Conservation (phyloP, 2,113 vertebrate genomes). For the cattle (Bos taurus) region DNA sequence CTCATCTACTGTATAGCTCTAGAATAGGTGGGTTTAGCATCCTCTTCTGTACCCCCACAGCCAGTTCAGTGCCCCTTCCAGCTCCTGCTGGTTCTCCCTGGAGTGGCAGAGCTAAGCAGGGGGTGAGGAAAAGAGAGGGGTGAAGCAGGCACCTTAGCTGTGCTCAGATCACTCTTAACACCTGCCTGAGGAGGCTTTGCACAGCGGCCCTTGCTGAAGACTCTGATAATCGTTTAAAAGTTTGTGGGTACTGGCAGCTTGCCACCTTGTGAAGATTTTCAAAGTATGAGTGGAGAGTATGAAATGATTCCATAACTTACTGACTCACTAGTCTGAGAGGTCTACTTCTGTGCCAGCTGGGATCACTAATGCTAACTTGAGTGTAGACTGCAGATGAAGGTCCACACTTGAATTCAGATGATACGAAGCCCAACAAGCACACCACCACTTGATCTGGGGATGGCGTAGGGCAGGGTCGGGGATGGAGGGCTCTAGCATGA, state of each 20-base stretch:
- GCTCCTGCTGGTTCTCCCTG: background rate
- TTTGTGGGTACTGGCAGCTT: background rate
- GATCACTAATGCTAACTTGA: background rate
- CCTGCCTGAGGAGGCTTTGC: background rate
- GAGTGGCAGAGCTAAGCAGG: background rate
- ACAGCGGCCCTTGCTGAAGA: background rate
- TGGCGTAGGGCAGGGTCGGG: accelerated
- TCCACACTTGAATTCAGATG: background rate
- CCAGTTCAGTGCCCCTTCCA: background rate
- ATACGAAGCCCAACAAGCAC: background rate
- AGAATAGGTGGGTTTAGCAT: accelerated
- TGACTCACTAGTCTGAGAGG: background rate
- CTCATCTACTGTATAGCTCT: background rate
- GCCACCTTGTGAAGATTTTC: background rate
- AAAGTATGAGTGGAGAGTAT: background rate
- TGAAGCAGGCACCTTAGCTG: background rate
- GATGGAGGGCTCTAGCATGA: background rate
- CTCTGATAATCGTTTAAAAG: background rate
- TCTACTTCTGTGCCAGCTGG: background rate
- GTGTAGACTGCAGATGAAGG: background rate
- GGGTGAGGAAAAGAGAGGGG: background rate
- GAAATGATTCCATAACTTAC: background rate
- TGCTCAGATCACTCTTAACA: background rate
- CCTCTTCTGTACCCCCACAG: background rate
- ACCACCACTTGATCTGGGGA: background rate